phyloP scores from a whole-genome alignment of 1,140 invertebrate species.

The Nasonia giraulti region DNA sequence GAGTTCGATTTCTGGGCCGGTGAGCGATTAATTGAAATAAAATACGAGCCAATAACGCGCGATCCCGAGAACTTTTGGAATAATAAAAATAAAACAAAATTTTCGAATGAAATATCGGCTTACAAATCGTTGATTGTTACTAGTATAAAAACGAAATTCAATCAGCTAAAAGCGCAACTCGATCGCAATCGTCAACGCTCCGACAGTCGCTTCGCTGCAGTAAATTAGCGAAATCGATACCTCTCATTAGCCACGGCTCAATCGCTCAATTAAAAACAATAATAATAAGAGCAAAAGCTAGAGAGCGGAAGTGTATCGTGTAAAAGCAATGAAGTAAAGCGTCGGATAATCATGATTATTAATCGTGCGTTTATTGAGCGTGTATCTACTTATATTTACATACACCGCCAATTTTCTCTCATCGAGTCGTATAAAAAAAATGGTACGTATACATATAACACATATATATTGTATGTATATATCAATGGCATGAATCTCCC shows the following conservation, averaged over 20 bases:
- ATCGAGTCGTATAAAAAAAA: conserved; percentile 42
- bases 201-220: no score
- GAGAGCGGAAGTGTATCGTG: background rate
- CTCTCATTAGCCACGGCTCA: background rate
- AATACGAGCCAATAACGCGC: no score
- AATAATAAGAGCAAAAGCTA: background rate
- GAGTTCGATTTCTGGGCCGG: no score
- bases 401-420: conserved; percentile 42
- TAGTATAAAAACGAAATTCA: background rate
- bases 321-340: background rate
- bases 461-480: conserved; percentile 23
- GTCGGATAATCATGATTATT: background rate
- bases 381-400: conserved; percentile 51
- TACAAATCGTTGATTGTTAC: background rate
- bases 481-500: conserved; percentile 49
- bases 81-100: background rate
- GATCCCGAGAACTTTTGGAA: background rate
- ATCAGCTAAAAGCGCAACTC: background rate
- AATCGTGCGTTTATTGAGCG: conserved; percentile 49
- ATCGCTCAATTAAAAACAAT: background rate
- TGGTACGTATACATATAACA: background rate
- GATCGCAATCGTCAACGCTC: no score
- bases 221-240: background rate
- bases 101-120: background rate
- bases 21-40: background rate